These are phyloP conservation scores for Perizoma flavofasciatum DNA, from an alignment of 2,888 invertebrate species.

Conservation along the genomic window DNA sequence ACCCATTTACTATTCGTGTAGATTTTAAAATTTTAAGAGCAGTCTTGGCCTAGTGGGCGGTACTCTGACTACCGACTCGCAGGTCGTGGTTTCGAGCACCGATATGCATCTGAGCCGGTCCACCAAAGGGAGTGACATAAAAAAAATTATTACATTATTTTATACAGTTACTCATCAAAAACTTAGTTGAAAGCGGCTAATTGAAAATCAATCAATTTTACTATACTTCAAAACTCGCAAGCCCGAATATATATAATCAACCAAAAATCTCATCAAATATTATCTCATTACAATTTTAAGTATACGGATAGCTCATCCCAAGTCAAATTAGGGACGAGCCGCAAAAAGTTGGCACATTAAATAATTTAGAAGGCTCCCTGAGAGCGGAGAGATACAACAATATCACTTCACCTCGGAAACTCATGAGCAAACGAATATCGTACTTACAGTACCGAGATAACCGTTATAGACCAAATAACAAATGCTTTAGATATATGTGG, in stretches of 20 bases:
- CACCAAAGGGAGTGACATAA: no score
- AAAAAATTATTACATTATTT: no score
- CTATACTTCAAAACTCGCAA: no score
- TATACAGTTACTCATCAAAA: no score
- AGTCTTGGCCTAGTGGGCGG: no score
- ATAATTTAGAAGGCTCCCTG: slow-evolving; percentile 44
- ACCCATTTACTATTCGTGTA: no score
- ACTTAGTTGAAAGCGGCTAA: no score
- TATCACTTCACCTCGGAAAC: slow-evolving; percentile 2
- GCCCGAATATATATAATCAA: slow-evolving; percentile 2
- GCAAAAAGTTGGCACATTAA: slow-evolving; percentile 44
- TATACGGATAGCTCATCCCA: slow-evolving; percentile 40
- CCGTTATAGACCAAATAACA: background rate
- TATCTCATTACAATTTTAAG: slow-evolving; percentile 47
- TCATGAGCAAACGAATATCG: slow-evolving; percentile 6
- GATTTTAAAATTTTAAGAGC: no score
- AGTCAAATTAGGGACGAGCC: slow-evolving; percentile 41
- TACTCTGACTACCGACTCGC: no score
- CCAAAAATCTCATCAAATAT: slow-evolving; percentile 37
- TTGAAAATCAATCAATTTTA: no score
- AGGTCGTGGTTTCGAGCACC: no score
- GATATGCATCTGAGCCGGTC: no score
- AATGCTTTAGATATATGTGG: slow-evolving; percentile 16
- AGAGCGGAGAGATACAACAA: slow-evolving; percentile 36
- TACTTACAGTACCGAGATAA: slow-evolving; percentile 20